phyloP scores from a whole-genome alignment of 2,888 invertebrate genomes.

The Axea sp. region DNA sequence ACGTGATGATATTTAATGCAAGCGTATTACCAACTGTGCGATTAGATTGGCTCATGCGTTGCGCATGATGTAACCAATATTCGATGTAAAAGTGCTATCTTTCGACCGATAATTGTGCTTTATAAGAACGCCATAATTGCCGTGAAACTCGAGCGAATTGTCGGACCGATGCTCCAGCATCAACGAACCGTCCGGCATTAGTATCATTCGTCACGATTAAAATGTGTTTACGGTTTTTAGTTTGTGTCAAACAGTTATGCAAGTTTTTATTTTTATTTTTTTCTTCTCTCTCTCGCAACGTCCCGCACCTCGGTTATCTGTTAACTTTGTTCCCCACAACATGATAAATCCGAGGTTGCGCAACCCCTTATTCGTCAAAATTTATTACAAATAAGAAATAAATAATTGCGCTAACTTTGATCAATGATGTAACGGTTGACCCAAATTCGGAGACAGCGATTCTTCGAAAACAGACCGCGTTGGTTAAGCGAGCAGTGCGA shows the following conservation, averaged over 20 bases:
- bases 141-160: too few species aligned
- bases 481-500: too few species aligned
- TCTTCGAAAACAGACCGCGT: constrained; percentile 13
- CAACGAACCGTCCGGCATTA: not conserved
- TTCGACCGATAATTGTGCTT: too few species aligned
- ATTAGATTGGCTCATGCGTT: constrained; percentile 22
- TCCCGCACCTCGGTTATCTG: constrained; percentile 28
- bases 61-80: constrained; percentile 34
- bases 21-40: constrained; percentile 16
- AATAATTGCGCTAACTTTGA: constrained; percentile 31
- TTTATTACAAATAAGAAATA: constrained; percentile 44
- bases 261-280: too few species aligned
- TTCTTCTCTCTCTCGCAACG: too few species aligned
- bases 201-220: constrained; percentile 16
- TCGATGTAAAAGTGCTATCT: constrained; percentile 36
- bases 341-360: constrained; percentile 45
- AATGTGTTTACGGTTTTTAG: constrained; percentile 36
- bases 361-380: constrained; percentile 9
- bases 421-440: constrained; percentile 48
- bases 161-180: too few species aligned
- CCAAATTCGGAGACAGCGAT: constrained; percentile 42
- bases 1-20: constrained; percentile 43
- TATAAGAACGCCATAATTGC: too few species aligned
- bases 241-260: constrained; percentile 37
- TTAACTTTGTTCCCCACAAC: constrained; percentile 29